Evolutionary conservation across 1,140 invertebrate genomes (phyloP), one percentile per base, ranked within the genome.

Genomic region (Drosophila bipectinata): DNA sequence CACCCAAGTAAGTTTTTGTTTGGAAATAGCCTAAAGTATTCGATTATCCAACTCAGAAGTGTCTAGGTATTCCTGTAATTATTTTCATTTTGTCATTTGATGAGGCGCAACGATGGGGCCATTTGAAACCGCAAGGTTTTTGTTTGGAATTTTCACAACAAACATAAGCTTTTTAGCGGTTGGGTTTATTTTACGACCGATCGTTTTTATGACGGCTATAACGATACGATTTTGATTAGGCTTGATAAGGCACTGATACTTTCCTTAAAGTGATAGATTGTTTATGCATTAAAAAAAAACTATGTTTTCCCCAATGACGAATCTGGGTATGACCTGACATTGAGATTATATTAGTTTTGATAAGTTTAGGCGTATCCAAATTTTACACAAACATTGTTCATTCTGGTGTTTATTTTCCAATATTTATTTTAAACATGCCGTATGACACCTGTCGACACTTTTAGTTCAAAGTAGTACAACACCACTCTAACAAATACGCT

Each of bases 1-100:
- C 77, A 61, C 10, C 68, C 57, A 79, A 72, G 83, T 88, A 10
- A 74, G 44, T 47, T 37, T 12, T 37, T 12, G 34, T 12, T 12
- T n/a, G 34, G 10, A 12, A 10, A n/a, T 12, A 37, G 34, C 34
- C 3, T 0, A 12, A 37, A 37, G 34, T 37, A 37, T 12, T 37
- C 34, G 12, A 6, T 34, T 34, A 34, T 2, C 32, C 9, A 7
- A 34, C 32, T 9, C 8, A 34, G 10, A 34, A 34, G 32, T 34
- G 32, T 34, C 32, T 34, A 12, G 8, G 8, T 10, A 3, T 34
- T 9, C 8, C 9, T 34, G 32, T 10, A 10, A 10, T 10, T 34
- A 34, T 34, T 34, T 37, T n/a, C 34, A 10, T 44, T 4, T 47
- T 24, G 15, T 9, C 7, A 24, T 14, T 44, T 2, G 4, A 44